Evolutionary conservation across 2,888 invertebrate species (phyloP).

Genomic region (Meiosimyza platycephala): DNA sequence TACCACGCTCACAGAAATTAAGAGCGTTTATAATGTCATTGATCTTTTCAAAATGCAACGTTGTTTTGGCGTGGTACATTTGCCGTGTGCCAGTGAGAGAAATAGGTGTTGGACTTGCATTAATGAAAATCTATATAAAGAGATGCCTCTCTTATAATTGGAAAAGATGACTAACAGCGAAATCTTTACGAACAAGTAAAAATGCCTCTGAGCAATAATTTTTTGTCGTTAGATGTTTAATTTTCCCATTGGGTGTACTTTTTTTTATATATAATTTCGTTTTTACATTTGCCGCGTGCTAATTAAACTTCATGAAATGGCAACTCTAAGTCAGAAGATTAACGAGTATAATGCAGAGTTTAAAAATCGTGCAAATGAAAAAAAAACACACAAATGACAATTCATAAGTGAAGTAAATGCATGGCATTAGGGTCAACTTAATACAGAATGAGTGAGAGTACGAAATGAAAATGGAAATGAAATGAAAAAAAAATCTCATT

Average conservation of each 20-base stretch:
- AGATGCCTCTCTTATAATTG: too few relatives aligned
- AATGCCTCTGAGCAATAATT: too few relatives aligned
- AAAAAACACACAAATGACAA: slow-evolving; percentile 6
- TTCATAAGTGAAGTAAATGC: slow-evolving; percentile 9
- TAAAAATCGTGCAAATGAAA: neutral
- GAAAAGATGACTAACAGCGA: too few relatives aligned
- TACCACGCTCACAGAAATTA: too few relatives aligned
- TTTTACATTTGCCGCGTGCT: neutral
- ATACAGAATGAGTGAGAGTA: neutral
- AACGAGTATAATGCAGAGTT: neutral
- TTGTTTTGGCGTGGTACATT: too few relatives aligned
- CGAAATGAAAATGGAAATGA: neutral
- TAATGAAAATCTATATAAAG: too few relatives aligned
- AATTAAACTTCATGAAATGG: slow-evolving; percentile 14
- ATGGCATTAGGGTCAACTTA: slow-evolving; percentile 13
- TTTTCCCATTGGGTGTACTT: neutral
- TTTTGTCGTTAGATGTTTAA: neutral
- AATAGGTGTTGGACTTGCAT: too few relatives aligned
- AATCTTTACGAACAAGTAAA: too few relatives aligned
- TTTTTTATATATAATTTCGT: neutral
- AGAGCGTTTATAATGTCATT: too few relatives aligned
- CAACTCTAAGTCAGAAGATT: neutral
- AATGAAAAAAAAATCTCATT: too few relatives aligned
- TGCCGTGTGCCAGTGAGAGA: too few relatives aligned
- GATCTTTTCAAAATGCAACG: too few relatives aligned